Evolutionary conservation across 2,797 vertebrate genomes (phyloP), one percentile per base, ranked within the genome.

Genomic region (Myioborus melanocephalus): DNA sequence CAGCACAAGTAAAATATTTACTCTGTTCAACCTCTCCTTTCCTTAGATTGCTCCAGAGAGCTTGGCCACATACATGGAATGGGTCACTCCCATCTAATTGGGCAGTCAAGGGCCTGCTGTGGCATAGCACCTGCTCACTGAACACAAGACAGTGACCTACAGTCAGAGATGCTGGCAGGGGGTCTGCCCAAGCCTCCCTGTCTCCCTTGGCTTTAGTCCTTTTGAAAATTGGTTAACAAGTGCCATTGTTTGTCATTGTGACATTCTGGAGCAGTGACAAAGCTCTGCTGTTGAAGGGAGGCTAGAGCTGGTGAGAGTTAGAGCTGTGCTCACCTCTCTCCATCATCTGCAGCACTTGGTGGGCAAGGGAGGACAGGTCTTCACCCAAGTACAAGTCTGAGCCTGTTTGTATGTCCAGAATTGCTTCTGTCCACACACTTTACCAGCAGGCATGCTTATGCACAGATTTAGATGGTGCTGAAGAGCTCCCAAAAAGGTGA

Each of bases 1-100:
- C 32, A 28, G 39, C 14, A 39, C 49, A 50, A 24, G 66, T 90
- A 95, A 94, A 96, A 93, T 88, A 96, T 89, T 96, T 70, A 78
- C 86, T 44, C 53, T 52, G 17, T 83, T 79, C 68, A n/a, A 64
- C 50, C 70, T 84, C 47, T 91, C 71, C 63, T 93, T 90, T 59
- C 37, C 61, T 39, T 4, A 52, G 41, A 60, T 73, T 0, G 1
- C 64, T 88, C 32, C 39, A 37, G 55, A 88, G 65, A 88, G 37
- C 59, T 81, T 70, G 72, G 59, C 46, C 53, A 53, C 0, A 0
- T 44, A 28, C 19, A 5, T 49, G 34, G 71, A 35, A 66, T 65
- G 47, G 56, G 82, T 12, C 30, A 14, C 64, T 82, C 77, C 64
- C 10, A 0, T 83, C 71, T 78, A 63, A 43, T 19, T 30, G 35